These are phyloP conservation scores for Coluber constrictor DNA, from an alignment of 2,797 vertebrate species.

Conservation along the genomic window DNA sequence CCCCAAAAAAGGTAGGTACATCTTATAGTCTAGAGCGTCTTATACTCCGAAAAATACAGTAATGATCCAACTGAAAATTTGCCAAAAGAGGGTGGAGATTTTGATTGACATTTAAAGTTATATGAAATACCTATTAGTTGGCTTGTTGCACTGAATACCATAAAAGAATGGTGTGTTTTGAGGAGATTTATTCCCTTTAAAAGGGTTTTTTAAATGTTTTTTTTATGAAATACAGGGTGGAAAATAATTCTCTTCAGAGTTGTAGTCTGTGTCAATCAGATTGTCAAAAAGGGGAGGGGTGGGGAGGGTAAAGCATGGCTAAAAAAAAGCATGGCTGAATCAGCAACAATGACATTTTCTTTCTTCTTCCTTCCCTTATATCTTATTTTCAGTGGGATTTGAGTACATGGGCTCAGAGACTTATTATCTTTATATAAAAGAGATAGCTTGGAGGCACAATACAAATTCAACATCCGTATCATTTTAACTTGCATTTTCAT, in stretches of 20 bases:
- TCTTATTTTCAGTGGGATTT: neutral
- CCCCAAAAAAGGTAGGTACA: no score
- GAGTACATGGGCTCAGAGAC: neutral
- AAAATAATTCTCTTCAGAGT: neutral
- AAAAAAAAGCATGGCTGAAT: neutral
- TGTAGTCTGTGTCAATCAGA: neutral
- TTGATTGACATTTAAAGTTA: neutral
- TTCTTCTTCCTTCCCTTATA: neutral
- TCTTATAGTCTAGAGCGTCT: no score
- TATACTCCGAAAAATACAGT: no score
- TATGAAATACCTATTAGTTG: neutral
- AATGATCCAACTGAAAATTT: neutral
- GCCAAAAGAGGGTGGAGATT: neutral
- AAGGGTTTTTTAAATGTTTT: neutral
- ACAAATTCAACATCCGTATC: conserved; percentile 45
- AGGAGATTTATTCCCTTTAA: neutral
- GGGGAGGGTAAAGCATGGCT: neutral
- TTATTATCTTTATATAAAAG: conserved; percentile 16
- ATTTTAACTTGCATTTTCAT: conserved; percentile 28
- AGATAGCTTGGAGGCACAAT: conserved; percentile 46
- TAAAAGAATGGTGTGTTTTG: neutral
- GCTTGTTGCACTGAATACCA: neutral
- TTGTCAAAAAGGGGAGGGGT: accelerated
- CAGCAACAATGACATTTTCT: neutral
- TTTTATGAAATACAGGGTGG: neutral